Base-by-base conservation (phyloP, 1,140 invertebrate species). In the Philotrypesis tridentata region DNA sequence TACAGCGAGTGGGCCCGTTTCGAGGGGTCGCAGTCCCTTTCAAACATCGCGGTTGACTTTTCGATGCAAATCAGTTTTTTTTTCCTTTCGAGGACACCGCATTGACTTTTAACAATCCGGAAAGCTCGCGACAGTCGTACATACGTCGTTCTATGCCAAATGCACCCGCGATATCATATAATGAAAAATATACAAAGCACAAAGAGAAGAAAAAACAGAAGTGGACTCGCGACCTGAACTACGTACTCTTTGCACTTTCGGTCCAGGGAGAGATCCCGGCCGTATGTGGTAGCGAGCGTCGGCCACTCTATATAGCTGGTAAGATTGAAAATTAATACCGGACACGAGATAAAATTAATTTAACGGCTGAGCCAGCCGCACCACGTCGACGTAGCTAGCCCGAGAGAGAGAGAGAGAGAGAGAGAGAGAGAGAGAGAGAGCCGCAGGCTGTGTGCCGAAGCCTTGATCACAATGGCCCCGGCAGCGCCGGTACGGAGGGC, bases 331-430 rank as follows among this genome's bases (percentile, higher is more conserved):
- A 90, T 91, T 90, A 89, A 91, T 89, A 82, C 65, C 84, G 83
- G 83, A 89, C 87, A 90, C 88, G 88, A 92, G 90, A 92, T 91
- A 92, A 92, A 92, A 92, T 92, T 92, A 92, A 92, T 92, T 92
- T 90, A 91, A 89, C 88, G 87, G 87, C 84, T 86, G 87, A 87
- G 86, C 82, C n/a, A 74, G 78, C 63, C 77, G 67, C 12, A n/a
- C 63, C 63, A 9, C 12, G 23, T 11, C 17, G 84, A 81, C 55
- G 55, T 60, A 55, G 48, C 48, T 17, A 85, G 83, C 81, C 6
- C 11, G 60, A 27, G 8, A 43, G 33, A 9, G 9, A 43, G 33
- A 80, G 82, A 79, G 84, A 84, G 40, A 21, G 33, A 43, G 33
- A 80, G 83, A 81, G 84, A 84, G 12, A 3, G 65, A 17, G 33